phyloP scores from a whole-genome alignment of 2,113 vertebrate genomes.

The Physeter macrocephalus region DNA sequence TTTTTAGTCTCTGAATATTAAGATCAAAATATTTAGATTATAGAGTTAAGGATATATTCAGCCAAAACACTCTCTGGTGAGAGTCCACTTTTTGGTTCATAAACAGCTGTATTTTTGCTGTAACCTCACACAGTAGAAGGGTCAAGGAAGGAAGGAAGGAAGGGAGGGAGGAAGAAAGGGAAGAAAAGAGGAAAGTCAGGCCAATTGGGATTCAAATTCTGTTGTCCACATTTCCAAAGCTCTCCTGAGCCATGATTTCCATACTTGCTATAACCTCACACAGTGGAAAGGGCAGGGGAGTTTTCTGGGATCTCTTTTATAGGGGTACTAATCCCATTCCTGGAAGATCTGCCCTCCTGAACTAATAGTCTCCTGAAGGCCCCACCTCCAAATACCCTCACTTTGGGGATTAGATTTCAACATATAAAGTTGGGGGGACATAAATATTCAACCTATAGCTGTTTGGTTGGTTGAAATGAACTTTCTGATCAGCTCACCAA shows the following conservation, averaged over 20 bases:
- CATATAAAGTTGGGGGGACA: background rate
- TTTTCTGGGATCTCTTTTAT: background rate
- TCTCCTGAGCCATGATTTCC: background rate
- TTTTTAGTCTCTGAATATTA: background rate
- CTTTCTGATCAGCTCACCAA: background rate
- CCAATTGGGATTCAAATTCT: background rate
- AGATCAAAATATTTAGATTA: background rate
- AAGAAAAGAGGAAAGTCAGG: background rate
- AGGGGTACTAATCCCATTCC: background rate
- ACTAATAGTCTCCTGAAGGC: background rate
- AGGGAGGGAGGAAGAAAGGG: background rate
- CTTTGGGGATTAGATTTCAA: background rate
- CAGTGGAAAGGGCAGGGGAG: background rate
- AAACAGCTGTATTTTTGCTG: no score
- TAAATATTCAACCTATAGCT: background rate
- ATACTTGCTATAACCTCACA: background rate
- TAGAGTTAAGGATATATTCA: background rate
- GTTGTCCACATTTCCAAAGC: background rate
- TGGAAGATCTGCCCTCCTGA: background rate
- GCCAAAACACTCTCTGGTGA: background rate
- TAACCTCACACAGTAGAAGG: no score
- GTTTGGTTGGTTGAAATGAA: background rate
- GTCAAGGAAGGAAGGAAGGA: background rate
- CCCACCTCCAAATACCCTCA: background rate
- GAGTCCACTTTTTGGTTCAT: no score